Evolutionary conservation across 2,888 invertebrate species (phyloP).

Genomic region (Theodoxus fluviatilis): DNA sequence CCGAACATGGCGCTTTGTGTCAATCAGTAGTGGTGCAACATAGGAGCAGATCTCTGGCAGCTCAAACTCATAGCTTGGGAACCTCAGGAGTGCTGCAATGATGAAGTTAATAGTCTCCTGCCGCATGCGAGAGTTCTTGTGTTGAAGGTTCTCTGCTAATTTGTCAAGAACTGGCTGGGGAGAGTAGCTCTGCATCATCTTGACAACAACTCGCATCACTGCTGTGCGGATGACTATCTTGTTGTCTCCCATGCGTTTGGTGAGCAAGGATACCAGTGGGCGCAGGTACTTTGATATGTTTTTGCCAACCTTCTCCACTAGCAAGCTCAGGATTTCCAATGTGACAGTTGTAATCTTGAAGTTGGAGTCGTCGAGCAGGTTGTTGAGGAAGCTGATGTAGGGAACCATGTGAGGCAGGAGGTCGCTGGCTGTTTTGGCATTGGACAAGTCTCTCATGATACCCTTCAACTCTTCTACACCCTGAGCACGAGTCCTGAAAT

Average conservation of each 20-base stretch:
- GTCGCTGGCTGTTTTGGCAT: constrained; percentile 47
- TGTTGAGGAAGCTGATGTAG: constrained; percentile 72
- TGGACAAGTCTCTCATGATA: constrained; percentile 65
- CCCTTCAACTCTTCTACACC: constrained; percentile 72
- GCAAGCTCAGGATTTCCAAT: constrained; percentile 66
- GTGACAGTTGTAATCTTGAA: constrained; percentile 68
- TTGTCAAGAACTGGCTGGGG: constrained; percentile 70
- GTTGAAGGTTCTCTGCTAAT: constrained; percentile 68
- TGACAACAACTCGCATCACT: constrained; percentile 67
- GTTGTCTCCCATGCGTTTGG: constrained; percentile 68
- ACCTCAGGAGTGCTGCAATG: constrained; percentile 79
- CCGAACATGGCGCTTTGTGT: constrained; percentile 77
- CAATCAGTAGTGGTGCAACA: constrained; percentile 68
- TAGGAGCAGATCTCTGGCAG: constrained; percentile 65
- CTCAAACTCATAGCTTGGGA: constrained; percentile 80
- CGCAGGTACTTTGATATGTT: constrained; percentile 66
- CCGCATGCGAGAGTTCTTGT: constrained; percentile 71
- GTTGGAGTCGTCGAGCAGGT: constrained; percentile 72
- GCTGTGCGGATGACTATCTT: constrained; percentile 68
- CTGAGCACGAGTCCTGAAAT: constrained; percentile 70
- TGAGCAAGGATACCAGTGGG: constrained; percentile 66
- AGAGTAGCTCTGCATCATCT: constrained; percentile 68
- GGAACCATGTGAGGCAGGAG: constrained; percentile 73
- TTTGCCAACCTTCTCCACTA: constrained; percentile 65
- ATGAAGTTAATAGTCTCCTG: constrained; percentile 80